Evolutionary conservation across 2,797 vertebrate species (phyloP), one percentile per base, ranked within the genome.

Genomic region (Capromys pilorides): DNA sequence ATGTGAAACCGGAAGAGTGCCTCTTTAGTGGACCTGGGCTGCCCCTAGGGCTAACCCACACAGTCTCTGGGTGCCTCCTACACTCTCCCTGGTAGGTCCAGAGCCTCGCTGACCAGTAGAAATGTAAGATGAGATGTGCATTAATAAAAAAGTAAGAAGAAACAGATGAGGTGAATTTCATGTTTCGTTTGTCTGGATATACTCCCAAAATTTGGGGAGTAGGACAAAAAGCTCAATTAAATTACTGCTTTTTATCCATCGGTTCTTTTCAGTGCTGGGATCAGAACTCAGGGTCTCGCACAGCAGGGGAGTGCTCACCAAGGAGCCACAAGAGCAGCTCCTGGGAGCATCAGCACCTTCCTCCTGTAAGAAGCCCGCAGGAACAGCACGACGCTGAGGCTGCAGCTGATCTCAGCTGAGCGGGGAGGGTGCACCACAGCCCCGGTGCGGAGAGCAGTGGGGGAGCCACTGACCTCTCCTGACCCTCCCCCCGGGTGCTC

Each of bases 21-120:
- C 21, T 26, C 13, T 31, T 69, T 28, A 16, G 8, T 49, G 24
- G n/a, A 16, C 12, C 49, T 6, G 33, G 57, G 9, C 64, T 5
- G 3, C 54, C 5, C 6, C 12, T 16, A 16, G 33, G 7, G 26
- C 33, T 64, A 11, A 39, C 6, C 8, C 28, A 28, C 64, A 12
- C 0, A 22, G 5, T 16, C 39, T 66, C 75, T 8, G 18, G 24
- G 45, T 4, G 22, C n/a, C 54, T 39, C 26, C 4, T 13, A 21
- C 19, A 5, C 1, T 0, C 2, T 21, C 33, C 12, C 11, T 0
- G 28, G 71, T 4, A 9, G 4, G 0, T 26, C 18, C 45, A 54
- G 45, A 49, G 62, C 6, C 18, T 69, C 16, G 1, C 26, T 26
- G 18, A 33, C 71, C 45, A 57, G 6, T 0, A 39, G 31, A n/a